Conservation (phyloP, 2,797 vertebrate genomes). For the Sarcophilus harrisii region DNA sequence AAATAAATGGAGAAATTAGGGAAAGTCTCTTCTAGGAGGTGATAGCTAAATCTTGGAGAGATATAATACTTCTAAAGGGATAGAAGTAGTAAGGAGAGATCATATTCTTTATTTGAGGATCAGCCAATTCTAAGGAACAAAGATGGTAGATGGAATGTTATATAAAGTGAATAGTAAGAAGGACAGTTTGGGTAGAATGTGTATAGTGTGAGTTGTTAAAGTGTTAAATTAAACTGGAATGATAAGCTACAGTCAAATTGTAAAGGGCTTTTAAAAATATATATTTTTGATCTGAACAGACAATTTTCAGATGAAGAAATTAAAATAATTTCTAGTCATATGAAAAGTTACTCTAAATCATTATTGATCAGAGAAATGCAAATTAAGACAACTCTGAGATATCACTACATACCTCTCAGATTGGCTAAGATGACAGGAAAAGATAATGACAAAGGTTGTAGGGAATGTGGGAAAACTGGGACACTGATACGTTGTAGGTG, state of each 20-base stretch:
- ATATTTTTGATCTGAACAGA: not conserved
- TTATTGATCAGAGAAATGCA: no score
- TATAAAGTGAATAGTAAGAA: not conserved
- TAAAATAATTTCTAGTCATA: no score
- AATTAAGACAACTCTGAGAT: no score
- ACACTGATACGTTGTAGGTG: no score
- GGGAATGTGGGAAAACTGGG: no score
- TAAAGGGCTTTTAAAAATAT: not conserved
- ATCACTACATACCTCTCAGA: no score
- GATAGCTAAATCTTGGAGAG: no score
- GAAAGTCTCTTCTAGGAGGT: not conserved
- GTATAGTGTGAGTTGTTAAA: no score
- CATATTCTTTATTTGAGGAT: not conserved
- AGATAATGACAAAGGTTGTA: no score
- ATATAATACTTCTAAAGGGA: not conserved
- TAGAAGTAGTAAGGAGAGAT: not conserved
- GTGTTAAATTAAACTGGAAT: not conserved
- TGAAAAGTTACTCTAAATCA: no score
- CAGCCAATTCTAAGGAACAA: not conserved
- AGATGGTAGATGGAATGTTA: not conserved
- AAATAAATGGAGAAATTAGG: not conserved
- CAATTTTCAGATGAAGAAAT: no score
- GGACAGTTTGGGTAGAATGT: not conserved
- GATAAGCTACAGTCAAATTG: not conserved
- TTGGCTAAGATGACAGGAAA: no score